These are phyloP conservation scores for Lipotes vexillifer DNA, from an alignment of 2,113 vertebrate species.

Conservation along the genomic window DNA sequence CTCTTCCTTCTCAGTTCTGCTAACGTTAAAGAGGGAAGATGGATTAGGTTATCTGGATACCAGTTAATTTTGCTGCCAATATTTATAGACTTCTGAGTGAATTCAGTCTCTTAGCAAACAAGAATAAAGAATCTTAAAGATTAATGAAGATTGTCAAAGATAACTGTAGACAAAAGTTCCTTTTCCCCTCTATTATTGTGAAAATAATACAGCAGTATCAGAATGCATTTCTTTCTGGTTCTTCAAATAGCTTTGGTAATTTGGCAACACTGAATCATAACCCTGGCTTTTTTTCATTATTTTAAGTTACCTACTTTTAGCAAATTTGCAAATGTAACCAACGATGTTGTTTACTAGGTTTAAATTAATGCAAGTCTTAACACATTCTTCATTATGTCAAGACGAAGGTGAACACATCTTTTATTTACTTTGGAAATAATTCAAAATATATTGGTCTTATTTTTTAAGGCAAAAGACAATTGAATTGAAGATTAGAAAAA, in stretches of 20 bases:
- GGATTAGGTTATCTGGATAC: not conserved
- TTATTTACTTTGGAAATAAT: not conserved
- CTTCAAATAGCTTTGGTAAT: constrained; percentile 16
- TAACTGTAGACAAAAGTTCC: not conserved
- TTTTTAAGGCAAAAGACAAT: not conserved
- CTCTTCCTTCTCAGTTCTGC: not conserved
- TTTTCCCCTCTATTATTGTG: not conserved
- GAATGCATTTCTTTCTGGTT: constrained; percentile 1
- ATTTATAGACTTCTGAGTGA: constrained; percentile 10
- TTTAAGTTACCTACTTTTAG: not conserved
- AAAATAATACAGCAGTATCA: not conserved
- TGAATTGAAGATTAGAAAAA: not conserved
- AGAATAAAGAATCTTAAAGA: not conserved
- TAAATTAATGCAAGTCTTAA: not conserved
- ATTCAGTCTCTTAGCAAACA: not conserved
- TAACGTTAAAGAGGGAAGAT: not conserved
- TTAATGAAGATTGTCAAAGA: not conserved
- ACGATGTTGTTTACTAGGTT: not conserved
- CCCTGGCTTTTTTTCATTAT: not conserved
- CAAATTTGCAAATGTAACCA: not conserved
- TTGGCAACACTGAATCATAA: not conserved
- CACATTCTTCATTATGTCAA: not conserved
- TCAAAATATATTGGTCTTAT: not conserved
- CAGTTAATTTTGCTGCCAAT: constrained; percentile 7
- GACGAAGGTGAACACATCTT: not conserved